Base-by-base conservation (phyloP, 2,797 vertebrate species). In the Coendou prehensilis region DNA sequence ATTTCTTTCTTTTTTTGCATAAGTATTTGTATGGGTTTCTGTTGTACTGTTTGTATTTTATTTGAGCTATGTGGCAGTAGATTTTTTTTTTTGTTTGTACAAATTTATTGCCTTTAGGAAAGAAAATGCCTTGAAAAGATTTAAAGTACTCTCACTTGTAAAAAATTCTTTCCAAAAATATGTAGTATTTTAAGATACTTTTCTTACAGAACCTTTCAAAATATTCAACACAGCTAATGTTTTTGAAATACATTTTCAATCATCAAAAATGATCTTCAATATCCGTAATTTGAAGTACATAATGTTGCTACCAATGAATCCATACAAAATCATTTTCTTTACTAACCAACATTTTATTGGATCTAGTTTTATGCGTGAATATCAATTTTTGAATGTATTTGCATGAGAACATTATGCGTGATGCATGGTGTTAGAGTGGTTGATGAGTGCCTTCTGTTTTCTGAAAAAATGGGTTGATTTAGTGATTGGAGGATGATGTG, bases 191-290 rank as follows among this genome's bases (percentile, higher is more conserved):
- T 47, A 75, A 33, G 18, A 75, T 75, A 81, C 52, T 75, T 91
- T 93, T 59, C 10, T 45, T 57, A 47, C 0, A 52, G 18, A 79
- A 33, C 5, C 47, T 59, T 84, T 56, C 2, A 81, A 81, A 96
- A 37, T 4, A 28, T 90, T 57, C 41, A 45, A 45, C 4, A 78
- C 6, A 93, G 56, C 0, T 89, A 75, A 41, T 0, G n/a, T 45
- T 81, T 96, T 96, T 45, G 2, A 91, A 87, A 84, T 37, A 23
- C 6, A 64, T 95, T 83, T 94, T 88, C 18, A 81, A 13, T 89
- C n/a, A 92, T 17, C 93, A 14, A 87, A 81, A 54, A 79, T 81
- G 7, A 57, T 54, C 56, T 95, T 93, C 13, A n/a, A 0, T 61
- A 78, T 71, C n/a, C 61, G 0, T 83, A 56, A 94, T 57, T 78